Conservation (phyloP, 2,797 vertebrate genomes). For the Centropyge bicolor region DNA sequence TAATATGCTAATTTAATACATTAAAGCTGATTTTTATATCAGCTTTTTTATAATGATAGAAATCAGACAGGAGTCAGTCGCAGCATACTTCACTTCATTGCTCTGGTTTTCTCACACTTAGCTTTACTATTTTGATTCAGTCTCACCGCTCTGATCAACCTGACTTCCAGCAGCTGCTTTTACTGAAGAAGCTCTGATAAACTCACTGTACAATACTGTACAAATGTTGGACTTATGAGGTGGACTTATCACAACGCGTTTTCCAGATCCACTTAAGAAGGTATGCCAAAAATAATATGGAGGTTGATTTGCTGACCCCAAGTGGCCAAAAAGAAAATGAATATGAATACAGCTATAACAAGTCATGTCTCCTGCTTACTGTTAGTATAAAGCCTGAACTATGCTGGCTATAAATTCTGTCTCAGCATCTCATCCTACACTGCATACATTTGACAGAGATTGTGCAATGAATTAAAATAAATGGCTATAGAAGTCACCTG, state of each 20-base stretch:
- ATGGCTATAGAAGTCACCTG: constrained; percentile 77
- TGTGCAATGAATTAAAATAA: background rate
- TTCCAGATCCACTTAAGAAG: background rate
- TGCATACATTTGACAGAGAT: background rate
- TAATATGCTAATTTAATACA: background rate
- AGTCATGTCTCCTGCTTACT: background rate
- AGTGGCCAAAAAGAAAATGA: constrained; percentile 3
- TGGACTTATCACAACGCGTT: no score
- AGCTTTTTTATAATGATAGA: no score
- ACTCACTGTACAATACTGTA: background rate
- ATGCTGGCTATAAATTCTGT: background rate
- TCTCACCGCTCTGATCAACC: no score
- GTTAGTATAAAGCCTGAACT: background rate
- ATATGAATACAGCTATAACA: background rate
- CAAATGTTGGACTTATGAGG: background rate
- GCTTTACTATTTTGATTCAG: no score
- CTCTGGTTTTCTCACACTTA: no score
- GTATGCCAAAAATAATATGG: background rate
- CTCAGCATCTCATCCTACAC: background rate
- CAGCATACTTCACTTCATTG: no score
- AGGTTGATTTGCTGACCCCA: constrained; percentile 3
- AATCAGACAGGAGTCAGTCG: no score
- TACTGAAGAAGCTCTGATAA: no score
- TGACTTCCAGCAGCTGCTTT: no score
- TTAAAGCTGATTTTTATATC: background rate